phyloP scores from a whole-genome alignment of 2,888 invertebrate species.

The Aelia acuminata region DNA sequence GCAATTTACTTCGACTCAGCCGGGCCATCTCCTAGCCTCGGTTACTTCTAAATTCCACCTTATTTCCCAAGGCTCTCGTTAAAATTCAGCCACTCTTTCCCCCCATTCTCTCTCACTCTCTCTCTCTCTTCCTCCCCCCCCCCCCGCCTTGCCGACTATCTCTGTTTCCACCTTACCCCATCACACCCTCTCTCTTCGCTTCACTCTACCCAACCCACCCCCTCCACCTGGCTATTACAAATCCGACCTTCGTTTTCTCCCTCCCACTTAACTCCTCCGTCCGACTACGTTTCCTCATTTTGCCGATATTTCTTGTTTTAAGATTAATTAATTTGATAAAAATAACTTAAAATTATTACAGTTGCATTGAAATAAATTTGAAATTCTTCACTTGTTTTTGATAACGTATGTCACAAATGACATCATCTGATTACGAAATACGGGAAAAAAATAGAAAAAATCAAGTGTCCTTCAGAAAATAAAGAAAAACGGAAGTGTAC shows the following conservation, averaged over 20 bases:
- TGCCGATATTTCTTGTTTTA: not conserved
- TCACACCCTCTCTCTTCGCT: not conserved
- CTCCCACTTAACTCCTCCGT: not conserved
- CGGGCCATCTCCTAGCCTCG: not conserved
- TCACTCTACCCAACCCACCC: not conserved
- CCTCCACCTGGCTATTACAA: not conserved
- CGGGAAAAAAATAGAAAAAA: no score
- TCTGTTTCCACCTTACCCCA: not conserved
- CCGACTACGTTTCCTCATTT: not conserved
- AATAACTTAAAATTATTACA: no score
- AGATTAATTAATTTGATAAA: no score
- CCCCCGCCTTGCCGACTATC: not conserved
- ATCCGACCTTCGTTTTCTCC: conserved; percentile 14
- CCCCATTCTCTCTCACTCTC: not conserved
- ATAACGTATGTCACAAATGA: no score
- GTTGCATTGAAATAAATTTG: no score
- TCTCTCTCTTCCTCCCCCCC: not conserved
- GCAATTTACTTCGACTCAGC: conserved; percentile 5
- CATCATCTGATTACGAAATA: no score
- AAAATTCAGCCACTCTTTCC: conserved; percentile 45
- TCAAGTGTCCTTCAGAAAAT: no score
- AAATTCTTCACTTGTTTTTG: no score
- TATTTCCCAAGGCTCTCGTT: conserved; percentile 47
- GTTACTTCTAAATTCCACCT: conserved; percentile 48
- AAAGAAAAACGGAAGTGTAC: no score